phyloP scores from a whole-genome alignment of 1,140 invertebrate species.

The Aphaenogaster ashmeadi region DNA sequence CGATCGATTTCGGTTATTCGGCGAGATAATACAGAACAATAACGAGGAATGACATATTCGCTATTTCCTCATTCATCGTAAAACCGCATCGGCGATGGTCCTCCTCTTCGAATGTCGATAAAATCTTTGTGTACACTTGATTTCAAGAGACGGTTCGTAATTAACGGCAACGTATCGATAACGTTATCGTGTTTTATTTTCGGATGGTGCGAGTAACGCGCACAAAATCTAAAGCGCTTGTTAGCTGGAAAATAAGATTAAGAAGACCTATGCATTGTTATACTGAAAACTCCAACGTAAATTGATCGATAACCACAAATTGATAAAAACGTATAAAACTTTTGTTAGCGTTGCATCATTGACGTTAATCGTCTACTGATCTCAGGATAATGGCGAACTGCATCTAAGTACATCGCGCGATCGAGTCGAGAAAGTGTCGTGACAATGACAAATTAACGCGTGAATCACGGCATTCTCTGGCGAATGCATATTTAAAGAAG shows the following conservation, averaged over 20 bases:
- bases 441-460: constrained; percentile 67
- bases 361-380: constrained; percentile 38
- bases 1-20: constrained; percentile 63
- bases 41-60: constrained; percentile 19
- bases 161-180: neutral
- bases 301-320: constrained; percentile 44
- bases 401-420: constrained; percentile 5
- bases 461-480: neutral
- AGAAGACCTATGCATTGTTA: neutral
- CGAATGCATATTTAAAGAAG: constrained; percentile 43
- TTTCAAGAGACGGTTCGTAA: neutral
- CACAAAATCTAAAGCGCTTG: neutral
- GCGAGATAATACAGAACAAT: constrained; percentile 42
- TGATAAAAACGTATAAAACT: neutral
- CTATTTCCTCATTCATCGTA: constrained; percentile 7
- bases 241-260: neutral
- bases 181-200: constrained; percentile 8
- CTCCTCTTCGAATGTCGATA: constrained; percentile 29
- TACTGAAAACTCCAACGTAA: neutral
- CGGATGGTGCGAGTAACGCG: neutral
- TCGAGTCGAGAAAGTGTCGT: neutral
- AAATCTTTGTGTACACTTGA: constrained; percentile 3
- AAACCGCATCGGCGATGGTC: neutral
- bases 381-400: constrained; percentile 13
- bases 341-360: neutral